Percentiles rank a stretch among this genome's conserved stretches.
Evolutionary conservation across 2,888 invertebrate species (phyloP).

Genomic region (Nebria brevicollis): DNA sequence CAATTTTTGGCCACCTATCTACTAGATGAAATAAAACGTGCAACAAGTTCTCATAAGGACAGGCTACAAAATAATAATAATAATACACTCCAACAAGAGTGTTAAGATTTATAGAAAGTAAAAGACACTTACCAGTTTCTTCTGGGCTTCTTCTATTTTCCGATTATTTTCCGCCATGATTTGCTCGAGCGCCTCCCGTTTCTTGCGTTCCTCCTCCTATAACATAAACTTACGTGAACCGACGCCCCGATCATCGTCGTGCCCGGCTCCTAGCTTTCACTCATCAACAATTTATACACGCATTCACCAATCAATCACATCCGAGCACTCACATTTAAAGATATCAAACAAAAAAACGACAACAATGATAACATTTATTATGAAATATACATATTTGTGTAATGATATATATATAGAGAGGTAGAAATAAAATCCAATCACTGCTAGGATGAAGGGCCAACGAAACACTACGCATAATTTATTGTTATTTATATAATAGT

Average conservation of each 20-base stretch:
- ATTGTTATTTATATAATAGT: neutral
- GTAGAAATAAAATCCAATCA: constrained; percentile 38
- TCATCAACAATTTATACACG: constrained; percentile 48
- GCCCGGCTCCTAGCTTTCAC: constrained; percentile 57
- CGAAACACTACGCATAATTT: constrained; percentile 41
- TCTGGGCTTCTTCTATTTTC: constrained; percentile 97
- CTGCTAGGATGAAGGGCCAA: constrained; percentile 46
- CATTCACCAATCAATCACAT: constrained; percentile 48
- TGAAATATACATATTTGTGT: neutral
- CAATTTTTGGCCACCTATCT: too few species aligned
- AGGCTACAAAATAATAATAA: too few species aligned
- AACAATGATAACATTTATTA: neutral
- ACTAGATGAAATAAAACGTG: too few species aligned
- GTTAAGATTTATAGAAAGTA: neutral
- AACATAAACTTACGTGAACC: constrained; percentile 68
- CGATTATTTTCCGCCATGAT: constrained; percentile 98
- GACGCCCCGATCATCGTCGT: constrained; percentile 56
- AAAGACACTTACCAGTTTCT: constrained; percentile 83
- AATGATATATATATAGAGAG: neutral
- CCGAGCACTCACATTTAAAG: neutral
- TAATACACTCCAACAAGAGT: neutral
- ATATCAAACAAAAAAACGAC: neutral
- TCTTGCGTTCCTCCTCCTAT: constrained; percentile 97
- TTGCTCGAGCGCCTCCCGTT: constrained; percentile 93
- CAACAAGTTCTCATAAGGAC: too few species aligned